A percentile compares a stretch with the other conserved stretches of the same genome.
Evolutionary conservation across 2,113 vertebrate species (phyloP).

Genomic region (Crotalus helleri): DNA sequence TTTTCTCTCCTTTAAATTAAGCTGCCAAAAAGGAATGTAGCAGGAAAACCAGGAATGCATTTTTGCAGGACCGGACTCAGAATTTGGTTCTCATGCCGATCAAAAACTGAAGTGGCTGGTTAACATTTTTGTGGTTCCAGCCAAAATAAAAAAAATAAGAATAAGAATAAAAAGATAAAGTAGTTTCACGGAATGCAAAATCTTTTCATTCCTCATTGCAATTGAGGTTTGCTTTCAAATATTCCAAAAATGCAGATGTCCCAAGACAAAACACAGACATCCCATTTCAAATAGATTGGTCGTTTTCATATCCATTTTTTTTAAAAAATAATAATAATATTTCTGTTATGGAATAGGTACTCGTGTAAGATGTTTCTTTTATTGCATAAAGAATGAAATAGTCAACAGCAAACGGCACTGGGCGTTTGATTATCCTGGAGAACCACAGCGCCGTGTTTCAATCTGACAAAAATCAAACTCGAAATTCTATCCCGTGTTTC

Average conservation of each 20-base stretch:
- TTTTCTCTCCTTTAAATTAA: not conserved
- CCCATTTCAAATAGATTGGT: not conserved
- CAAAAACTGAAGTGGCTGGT: not conserved
- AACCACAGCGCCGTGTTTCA: not conserved
- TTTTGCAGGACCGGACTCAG: not conserved
- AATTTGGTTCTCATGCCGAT: not conserved
- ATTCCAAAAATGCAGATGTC: not conserved
- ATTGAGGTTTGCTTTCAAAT: not conserved
- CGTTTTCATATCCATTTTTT: not conserved
- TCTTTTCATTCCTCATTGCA: not conserved
- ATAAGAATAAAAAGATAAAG: not conserved
- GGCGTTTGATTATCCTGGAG: not conserved
- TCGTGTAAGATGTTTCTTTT: not conserved
- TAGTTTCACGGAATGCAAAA: not conserved
- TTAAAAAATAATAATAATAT: not conserved
- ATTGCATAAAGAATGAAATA: not conserved
- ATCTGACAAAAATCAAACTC: not conserved
- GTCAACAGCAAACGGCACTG: not conserved
- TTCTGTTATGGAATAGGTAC: not conserved
- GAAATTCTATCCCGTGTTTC: not conserved
- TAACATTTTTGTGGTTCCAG: not conserved
- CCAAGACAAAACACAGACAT: not conserved
- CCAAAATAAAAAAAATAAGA: not conserved
- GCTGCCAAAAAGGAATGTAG: not conserved
- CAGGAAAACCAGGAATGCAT: not conserved